Percentiles rank a stretch among this genome's conserved stretches.
Conservation (phyloP, 2,797 vertebrate genomes). For the Pteropus rufus region DNA sequence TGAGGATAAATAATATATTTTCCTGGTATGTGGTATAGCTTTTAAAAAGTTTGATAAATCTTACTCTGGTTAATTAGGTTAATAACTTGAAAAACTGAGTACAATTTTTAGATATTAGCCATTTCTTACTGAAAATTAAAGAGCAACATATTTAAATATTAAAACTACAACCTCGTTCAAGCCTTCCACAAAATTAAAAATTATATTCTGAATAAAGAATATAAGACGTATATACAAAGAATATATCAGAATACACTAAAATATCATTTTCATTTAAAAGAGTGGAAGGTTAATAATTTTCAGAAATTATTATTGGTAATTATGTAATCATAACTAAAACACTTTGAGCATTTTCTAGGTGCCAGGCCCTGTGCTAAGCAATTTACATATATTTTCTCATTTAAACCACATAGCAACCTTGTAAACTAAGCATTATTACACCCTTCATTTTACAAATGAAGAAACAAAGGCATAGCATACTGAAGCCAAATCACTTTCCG, state of each 20-base stretch:
- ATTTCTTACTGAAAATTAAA: constrained; percentile 47
- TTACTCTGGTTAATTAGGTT: neutral
- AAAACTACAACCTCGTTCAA: neutral
- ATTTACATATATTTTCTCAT: neutral
- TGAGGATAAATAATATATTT: neutral
- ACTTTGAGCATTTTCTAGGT: neutral
- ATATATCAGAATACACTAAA: neutral
- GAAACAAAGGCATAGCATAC: neutral
- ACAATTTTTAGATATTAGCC: neutral
- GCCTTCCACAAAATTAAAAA: constrained; percentile 1
- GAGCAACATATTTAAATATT: neutral
- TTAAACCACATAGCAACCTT: neutral
- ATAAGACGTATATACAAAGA: neutral
- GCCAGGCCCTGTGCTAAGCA: neutral
- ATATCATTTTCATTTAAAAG: neutral
- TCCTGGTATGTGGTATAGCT: neutral
- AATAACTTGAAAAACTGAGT: constrained; percentile 11
- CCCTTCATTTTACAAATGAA: neutral
- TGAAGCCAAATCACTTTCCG: neutral
- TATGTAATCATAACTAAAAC: neutral
- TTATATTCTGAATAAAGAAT: neutral
- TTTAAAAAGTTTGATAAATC: neutral
- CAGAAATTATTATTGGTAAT: neutral
- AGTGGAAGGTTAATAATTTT: neutral
- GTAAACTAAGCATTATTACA: neutral